Conservation (phyloP, 2,113 vertebrate species). For the Cephalopterus ornatus region DNA sequence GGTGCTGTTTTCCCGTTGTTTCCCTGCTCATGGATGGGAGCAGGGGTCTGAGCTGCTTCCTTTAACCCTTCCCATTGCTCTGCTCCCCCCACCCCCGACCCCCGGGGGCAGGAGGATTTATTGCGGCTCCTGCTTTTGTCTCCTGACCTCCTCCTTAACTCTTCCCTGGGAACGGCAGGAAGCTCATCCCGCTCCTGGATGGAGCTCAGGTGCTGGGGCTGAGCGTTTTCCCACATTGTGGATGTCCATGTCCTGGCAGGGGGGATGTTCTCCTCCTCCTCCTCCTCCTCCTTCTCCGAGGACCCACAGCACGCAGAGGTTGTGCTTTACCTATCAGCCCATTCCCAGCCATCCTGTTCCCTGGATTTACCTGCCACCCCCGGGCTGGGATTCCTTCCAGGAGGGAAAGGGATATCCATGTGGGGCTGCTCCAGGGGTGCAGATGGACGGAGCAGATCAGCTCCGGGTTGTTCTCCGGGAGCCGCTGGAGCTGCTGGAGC, state of each 20-base stretch:
- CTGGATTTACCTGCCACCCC: neutral
- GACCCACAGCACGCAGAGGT: rapidly evolving
- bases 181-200: neutral
- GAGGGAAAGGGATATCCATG: neutral
- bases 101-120: neutral
- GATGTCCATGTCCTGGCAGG: neutral
- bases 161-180: neutral
- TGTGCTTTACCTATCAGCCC: neutral
- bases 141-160: neutral
- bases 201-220: rapidly evolving
- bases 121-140: neutral
- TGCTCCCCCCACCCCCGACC: neutral
- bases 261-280: neutral
- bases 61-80: neutral
- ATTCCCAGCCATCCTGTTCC: neutral
- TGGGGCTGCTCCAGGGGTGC: rapidly evolving
- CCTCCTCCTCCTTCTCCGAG: neutral
- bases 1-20: neutral
- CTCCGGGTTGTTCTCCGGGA: neutral
- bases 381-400: neutral
- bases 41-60: neutral
- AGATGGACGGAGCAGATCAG: neutral
- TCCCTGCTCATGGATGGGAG: neutral
- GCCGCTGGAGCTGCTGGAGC: neutral
- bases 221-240: neutral